phyloP scores from a whole-genome alignment of 2,797 vertebrate genomes.

The Neomorphus geoffroyi region DNA sequence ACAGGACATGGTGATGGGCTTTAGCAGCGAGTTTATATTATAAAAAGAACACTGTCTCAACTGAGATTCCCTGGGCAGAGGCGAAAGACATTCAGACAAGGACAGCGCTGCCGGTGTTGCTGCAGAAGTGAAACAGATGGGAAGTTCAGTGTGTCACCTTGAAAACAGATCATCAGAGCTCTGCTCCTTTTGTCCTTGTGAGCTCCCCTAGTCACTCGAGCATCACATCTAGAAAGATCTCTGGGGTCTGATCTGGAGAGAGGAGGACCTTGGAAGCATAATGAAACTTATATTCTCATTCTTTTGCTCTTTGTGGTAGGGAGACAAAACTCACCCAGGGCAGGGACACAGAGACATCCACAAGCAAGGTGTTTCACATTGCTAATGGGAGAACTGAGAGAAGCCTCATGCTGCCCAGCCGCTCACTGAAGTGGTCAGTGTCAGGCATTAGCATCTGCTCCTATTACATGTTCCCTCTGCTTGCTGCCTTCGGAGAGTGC shows the following conservation, averaged over 20 bases:
- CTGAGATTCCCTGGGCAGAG: constrained; percentile 51
- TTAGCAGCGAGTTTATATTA: constrained; percentile 26
- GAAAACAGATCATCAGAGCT: constrained; percentile 12
- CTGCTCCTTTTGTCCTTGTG: background rate
- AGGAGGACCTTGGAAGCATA: background rate
- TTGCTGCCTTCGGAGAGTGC: background rate
- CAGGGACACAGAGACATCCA: background rate
- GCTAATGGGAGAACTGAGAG: background rate
- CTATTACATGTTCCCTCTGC: background rate
- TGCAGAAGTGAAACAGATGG: constrained; percentile 51
- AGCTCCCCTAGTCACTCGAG: background rate
- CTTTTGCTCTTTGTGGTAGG: background rate
- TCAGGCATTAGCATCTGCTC: background rate
- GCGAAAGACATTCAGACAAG: constrained; percentile 39
- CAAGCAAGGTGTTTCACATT: background rate
- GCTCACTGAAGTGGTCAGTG: accelerated
- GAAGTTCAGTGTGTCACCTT: constrained; percentile 61
- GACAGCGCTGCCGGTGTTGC: background rate
- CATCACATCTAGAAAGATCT: background rate
- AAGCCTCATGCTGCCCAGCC: background rate
- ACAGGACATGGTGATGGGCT: background rate
- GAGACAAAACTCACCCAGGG: background rate
- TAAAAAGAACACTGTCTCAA: constrained; percentile 24
- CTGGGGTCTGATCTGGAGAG: background rate
- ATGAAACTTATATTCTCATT: background rate